These are phyloP conservation scores for Steinernema khuongi DNA, from an alignment of 1,140 invertebrate genomes.

Conservation along the genomic window DNA sequence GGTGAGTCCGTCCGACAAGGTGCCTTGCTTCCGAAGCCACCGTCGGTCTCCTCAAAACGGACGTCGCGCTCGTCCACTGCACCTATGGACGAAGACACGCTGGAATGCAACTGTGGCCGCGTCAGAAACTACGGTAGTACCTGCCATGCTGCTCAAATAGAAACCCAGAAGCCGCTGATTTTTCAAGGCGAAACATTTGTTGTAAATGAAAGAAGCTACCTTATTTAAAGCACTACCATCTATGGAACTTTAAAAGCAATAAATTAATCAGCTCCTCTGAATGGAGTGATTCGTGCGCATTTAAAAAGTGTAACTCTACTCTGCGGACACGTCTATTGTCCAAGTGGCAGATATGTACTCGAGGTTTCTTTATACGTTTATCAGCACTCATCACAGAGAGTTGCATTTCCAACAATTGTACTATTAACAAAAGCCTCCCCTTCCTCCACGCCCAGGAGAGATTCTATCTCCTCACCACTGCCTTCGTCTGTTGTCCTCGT, in stretches of 20 bases:
- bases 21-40: neutral
- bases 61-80: conserved; percentile 4
- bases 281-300: no score
- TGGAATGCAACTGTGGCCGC: conserved; percentile 19
- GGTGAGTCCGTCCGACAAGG: neutral
- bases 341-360: no score
- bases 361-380: neutral
- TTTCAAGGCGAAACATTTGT: conserved; percentile 48
- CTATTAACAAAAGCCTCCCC: neutral
- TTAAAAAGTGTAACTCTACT: no score
- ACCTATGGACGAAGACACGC: conserved; percentile 14
- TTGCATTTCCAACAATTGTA: neutral
- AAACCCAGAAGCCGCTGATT: conserved; percentile 18
- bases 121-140: conserved; percentile 14
- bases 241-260: neutral
- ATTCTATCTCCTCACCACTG: neutral
- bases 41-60: neutral
- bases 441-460: neutral
- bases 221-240: conserved; percentile 28
- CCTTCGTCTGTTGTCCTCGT: neutral
- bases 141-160: conserved; percentile 17
- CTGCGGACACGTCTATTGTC: neutral
- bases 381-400: neutral
- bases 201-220: conserved; percentile 41
- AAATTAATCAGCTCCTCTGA: no score